phyloP scores from a whole-genome alignment of 2,113 vertebrate species.

The Pelecanoides urinatrix region DNA sequence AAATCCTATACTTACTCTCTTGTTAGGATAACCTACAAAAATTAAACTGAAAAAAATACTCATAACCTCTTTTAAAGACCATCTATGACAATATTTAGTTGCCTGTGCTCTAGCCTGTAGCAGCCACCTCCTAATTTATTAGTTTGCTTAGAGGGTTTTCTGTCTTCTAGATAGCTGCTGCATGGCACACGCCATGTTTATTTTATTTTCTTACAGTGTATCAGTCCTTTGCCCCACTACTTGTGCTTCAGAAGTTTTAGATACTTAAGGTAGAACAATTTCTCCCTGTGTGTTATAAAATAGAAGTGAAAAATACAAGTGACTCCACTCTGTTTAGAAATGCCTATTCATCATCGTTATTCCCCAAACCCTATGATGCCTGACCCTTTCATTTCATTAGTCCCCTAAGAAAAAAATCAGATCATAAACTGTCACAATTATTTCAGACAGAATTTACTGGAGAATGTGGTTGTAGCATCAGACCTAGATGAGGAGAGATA shows the following conservation, averaged over 20 bases:
- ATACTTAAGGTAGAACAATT: not conserved
- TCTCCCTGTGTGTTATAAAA: not conserved
- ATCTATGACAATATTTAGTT: not conserved
- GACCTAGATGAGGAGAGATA: not conserved
- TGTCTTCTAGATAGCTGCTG: not conserved
- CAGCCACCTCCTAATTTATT: not conserved
- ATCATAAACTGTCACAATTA: not conserved
- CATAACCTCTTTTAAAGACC: not conserved
- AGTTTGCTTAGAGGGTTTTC: not conserved
- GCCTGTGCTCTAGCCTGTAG: not conserved
- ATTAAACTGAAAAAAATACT: not conserved
- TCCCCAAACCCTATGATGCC: not conserved
- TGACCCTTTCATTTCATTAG: not conserved
- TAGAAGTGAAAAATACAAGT: not conserved
- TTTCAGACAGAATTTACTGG: not conserved
- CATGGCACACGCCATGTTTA: not conserved
- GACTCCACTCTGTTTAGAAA: not conserved
- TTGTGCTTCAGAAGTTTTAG: not conserved
- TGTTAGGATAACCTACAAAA: not conserved
- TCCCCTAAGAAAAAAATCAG: not conserved
- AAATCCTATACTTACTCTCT: rapidly evolving
- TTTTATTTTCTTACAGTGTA: not conserved
- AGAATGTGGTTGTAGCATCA: not conserved
- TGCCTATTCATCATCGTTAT: not conserved
- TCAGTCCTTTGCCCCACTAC: not conserved